Conservation (phyloP, 2,888 invertebrate genomes). For the Lasioglossum vierecki region DNA sequence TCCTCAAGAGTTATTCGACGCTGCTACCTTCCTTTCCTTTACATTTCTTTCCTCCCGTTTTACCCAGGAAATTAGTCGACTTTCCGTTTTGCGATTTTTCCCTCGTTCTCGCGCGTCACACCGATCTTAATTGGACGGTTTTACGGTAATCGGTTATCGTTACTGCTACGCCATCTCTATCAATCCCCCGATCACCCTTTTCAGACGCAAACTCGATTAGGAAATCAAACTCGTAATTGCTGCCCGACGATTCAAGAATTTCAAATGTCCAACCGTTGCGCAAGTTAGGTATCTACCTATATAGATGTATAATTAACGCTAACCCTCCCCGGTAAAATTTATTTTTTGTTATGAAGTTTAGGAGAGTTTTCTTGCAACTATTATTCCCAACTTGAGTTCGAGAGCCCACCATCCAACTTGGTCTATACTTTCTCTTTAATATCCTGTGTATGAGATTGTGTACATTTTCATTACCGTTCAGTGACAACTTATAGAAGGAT, state of each 20-base stretch:
- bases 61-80: slow-evolving; percentile 33
- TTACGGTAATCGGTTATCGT: slow-evolving; percentile 29
- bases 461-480: no score
- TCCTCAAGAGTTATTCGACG: slow-evolving; percentile 22
- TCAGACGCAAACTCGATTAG: not conserved
- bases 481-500: no score
- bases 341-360: no score
- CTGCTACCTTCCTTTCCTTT: not conserved
- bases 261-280: not conserved
- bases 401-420: no score
- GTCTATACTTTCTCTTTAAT: no score
- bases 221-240: not conserved
- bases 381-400: no score
- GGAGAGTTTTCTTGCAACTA: no score
- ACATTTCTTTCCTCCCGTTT: not conserved
- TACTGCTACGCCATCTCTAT: not conserved
- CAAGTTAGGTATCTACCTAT: no score
- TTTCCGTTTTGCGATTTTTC: slow-evolving; percentile 17
- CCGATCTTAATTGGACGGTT: slow-evolving; percentile 27
- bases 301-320: no score
- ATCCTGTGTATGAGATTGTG: no score
- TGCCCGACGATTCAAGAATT: not conserved
- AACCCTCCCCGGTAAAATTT: no score
- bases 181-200: not conserved
- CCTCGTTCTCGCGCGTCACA: slow-evolving; percentile 6